Percentiles rank a stretch among this genome's conserved stretches.
Evolutionary conservation across 2,113 vertebrate species (phyloP).

Genomic region (Takifugu flavidus): DNA sequence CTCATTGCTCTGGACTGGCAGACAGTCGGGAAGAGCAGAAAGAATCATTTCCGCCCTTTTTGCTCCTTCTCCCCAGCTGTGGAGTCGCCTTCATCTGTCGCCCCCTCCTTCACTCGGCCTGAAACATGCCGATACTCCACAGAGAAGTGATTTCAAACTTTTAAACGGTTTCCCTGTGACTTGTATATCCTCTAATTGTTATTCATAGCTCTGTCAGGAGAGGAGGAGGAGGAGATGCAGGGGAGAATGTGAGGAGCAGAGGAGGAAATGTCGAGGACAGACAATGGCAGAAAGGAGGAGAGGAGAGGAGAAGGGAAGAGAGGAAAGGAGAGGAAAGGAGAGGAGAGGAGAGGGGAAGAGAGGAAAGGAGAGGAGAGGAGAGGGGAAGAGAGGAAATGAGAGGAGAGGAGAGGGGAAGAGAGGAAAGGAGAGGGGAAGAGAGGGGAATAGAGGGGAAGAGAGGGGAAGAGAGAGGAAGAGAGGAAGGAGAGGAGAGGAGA

Average conservation of each 20-base stretch:
- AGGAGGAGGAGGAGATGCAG: constrained; percentile 33
- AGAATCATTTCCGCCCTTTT: constrained; percentile 32
- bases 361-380: neutral
- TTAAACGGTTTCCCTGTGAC: constrained; percentile 67
- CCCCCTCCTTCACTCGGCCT: constrained; percentile 17
- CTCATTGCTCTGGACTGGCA: constrained; percentile 38
- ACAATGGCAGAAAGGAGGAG: constrained; percentile 29
- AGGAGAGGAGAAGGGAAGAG: constrained; percentile 15
- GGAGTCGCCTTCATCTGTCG: constrained; percentile 9
- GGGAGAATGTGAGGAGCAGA: constrained; percentile 27
- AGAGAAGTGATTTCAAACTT: constrained; percentile 70
- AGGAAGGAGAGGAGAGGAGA: constrained; percentile 7
- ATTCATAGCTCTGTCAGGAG: constrained; percentile 68
- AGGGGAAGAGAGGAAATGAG: constrained; percentile 1
- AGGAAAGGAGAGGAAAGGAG: constrained; percentile 10
- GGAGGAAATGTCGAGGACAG: constrained; percentile 16
- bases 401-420: too few species aligned
- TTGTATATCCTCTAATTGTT: constrained; percentile 73
- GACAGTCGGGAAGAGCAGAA: constrained; percentile 31
- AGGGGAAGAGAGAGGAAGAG: constrained; percentile 30
- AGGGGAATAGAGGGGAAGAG: constrained; percentile 22
- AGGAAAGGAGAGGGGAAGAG: too few species aligned
- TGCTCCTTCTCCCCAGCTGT: constrained; percentile 38
- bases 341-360: too few species aligned
- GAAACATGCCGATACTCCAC: constrained; percentile 55